Base-by-base conservation (phyloP, 2,797 vertebrate species). In the Lagodon rhomboides region DNA sequence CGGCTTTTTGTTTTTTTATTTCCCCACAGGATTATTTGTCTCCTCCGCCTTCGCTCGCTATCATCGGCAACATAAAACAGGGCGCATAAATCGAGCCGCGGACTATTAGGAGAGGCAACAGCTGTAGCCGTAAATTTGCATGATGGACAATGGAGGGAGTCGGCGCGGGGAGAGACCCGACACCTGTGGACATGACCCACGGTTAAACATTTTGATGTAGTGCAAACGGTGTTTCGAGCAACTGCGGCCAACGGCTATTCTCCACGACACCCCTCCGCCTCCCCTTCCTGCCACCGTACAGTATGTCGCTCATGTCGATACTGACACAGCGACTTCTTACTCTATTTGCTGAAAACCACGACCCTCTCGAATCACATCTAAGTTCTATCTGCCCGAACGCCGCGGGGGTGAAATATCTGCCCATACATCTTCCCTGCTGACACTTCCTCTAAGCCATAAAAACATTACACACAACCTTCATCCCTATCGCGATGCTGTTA, bases 11-110 rank as follows among this genome's bases (percentile, higher is more conserved):
- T n/a, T 5, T 27, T 58, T 49, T 68, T 11, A 65, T 55, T 73
- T 69, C 64, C 20, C 69, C 66, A 61, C 62, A 78, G 63, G 68
- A 81, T 27, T 84, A 73, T 88, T 90, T 86, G 50, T 91, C 85
- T 75, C 49, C 41, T 79, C 46, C 23, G 10, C 47, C 74, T 84
- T 87, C 71, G 75, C 71, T 71, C 79, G 59, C 71, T 68, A 83
- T 86, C 75, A 85, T 82, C 49, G 6, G 58, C 58, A 73, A 82
- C 55, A 85, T 60, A 71, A 87, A 81, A 69, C 38, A 0, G 41
- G 47, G 5, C 3, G 49, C 51, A 83, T 86, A 83, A 89, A 91
- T 88, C n/a, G 6, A 30, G 51, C 34, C 13, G 34, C 12, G 10
- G 76, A 82, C 71, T 61, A 81, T 71, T 43, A 75, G 65, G 18